Percentiles rank a stretch among this genome's conserved stretches.
Evolutionary conservation across 2,797 vertebrate species (phyloP).

Genomic region (Hafferia zeledoni): DNA sequence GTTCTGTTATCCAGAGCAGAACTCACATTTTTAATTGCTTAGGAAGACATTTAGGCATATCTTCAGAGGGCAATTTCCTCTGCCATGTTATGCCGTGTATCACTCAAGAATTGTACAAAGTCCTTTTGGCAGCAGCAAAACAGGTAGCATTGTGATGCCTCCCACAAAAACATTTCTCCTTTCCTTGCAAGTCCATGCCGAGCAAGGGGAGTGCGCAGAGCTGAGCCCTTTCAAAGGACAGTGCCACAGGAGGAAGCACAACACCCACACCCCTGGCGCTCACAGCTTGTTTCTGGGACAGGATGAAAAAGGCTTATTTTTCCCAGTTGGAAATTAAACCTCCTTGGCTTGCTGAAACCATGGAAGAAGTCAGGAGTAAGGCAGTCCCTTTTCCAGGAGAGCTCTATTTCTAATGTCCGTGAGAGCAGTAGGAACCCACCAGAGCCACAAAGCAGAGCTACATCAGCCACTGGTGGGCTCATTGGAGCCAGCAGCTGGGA

Average conservation of each 20-base stretch:
- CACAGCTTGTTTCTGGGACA: not conserved
- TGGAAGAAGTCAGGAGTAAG: constrained; percentile 3
- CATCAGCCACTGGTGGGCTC: not conserved
- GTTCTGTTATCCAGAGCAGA: not conserved
- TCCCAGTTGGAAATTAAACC: not conserved
- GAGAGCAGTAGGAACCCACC: constrained; percentile 37
- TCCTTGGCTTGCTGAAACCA: not conserved
- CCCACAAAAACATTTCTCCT: not conserved
- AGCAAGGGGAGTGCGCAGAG: rapidly evolving
- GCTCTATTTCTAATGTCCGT: not conserved
- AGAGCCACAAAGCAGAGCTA: not conserved
- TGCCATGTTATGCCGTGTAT: not conserved
- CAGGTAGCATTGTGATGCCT: not conserved
- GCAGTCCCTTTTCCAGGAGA: constrained; percentile 46
- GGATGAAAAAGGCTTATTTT: not conserved
- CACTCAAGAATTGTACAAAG: not conserved
- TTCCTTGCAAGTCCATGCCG: rapidly evolving
- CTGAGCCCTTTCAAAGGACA: rapidly evolving
- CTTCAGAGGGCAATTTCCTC: not conserved
- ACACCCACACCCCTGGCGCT: not conserved
- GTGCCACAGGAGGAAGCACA: not conserved
- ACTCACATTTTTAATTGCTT: not conserved
- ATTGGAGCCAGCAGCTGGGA: not conserved
- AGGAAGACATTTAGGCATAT: rapidly evolving
- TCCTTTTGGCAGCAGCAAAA: not conserved